Evolutionary conservation across 2,113 vertebrate species (phyloP).

Genomic region (Heptranchias perlo): DNA sequence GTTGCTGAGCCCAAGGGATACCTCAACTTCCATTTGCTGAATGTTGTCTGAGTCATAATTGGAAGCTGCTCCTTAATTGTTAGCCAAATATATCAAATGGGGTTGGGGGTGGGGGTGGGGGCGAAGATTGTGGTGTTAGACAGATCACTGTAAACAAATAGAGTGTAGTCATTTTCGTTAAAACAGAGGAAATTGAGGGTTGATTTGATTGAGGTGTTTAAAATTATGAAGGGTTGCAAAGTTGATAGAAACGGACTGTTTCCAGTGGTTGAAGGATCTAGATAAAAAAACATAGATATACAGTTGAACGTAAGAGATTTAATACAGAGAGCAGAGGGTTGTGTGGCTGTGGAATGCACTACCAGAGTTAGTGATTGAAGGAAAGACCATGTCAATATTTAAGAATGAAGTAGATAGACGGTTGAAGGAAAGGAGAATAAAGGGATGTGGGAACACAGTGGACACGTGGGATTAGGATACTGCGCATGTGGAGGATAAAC

Average conservation of each 20-base stretch:
- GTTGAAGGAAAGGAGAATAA: not conserved
- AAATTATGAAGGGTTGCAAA: not conserved
- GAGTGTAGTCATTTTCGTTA: too few species aligned
- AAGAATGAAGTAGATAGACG: not conserved
- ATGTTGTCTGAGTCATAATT: too few species aligned
- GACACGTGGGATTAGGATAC: not conserved
- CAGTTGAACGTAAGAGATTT: not conserved
- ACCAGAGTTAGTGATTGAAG: not conserved
- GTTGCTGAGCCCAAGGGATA: too few species aligned
- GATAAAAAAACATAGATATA: not conserved
- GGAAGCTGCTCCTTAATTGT: too few species aligned
- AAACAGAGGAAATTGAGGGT: too few species aligned
- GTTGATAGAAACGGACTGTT: not conserved
- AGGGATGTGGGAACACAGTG: not conserved
- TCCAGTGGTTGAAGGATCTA: not conserved
- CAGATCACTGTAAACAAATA: too few species aligned
- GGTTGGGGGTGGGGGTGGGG: too few species aligned
- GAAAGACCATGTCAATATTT: not conserved
- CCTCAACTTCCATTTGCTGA: too few species aligned
- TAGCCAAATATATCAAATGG: too few species aligned
- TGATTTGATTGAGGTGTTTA: too few species aligned
- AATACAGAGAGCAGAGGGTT: not conserved
- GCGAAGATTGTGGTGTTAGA: too few species aligned
- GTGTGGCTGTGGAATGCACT: not conserved
- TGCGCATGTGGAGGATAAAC: not conserved